These are phyloP conservation scores for Dreissena rostriformis DNA, from an alignment of 1,140 invertebrate species.

Conservation along the genomic window DNA sequence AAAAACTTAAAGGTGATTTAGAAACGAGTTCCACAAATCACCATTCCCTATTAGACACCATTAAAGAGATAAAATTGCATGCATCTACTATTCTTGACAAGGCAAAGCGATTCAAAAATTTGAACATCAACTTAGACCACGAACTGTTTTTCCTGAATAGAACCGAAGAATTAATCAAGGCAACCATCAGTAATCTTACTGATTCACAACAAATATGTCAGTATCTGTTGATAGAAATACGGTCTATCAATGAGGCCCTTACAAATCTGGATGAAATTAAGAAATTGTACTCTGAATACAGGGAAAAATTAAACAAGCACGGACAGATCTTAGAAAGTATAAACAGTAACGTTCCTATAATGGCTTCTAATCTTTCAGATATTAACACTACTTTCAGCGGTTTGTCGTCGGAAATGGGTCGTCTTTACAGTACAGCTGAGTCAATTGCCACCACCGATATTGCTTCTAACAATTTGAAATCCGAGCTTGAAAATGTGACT, in stretches of 20 bases:
- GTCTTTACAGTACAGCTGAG: too few species aligned
- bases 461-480: too few species aligned
- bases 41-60: background rate
- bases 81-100: background rate
- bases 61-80: background rate
- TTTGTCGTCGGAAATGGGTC: too few species aligned
- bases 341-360: too few species aligned
- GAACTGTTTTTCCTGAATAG: background rate
- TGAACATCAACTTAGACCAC: slow-evolving; percentile 7
- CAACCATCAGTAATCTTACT: too few species aligned
- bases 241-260: slow-evolving; percentile 3
- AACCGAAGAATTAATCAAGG: background rate
- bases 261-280: slow-evolving; percentile 14
- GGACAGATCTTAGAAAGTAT: too few species aligned
- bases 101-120: slow-evolving; percentile 13
- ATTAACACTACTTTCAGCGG: too few species aligned
- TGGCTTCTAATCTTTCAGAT: too few species aligned
- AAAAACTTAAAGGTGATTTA: background rate
- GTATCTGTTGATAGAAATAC: background rate
- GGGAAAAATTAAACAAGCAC: background rate
- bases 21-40: background rate
- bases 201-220: too few species aligned
- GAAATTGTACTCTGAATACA: slow-evolving; percentile 16
- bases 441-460: too few species aligned
- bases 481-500: too few species aligned